Conservation (phyloP, 2,888 invertebrate genomes). For the Oscheius sp. region DNA sequence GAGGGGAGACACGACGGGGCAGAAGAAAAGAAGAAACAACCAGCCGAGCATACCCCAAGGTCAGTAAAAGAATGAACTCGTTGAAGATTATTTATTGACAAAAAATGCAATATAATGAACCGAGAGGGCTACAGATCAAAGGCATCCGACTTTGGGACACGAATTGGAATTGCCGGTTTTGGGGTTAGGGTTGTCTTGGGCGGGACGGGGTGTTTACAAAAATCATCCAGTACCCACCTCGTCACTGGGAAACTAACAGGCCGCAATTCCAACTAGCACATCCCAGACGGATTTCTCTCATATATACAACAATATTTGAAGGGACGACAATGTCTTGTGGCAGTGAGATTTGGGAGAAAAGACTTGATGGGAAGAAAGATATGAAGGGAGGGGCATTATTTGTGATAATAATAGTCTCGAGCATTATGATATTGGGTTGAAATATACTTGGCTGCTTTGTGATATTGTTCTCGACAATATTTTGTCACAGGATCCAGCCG, state of each 20-base stretch:
- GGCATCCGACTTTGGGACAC: not conserved
- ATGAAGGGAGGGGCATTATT: slow-evolving; percentile 1
- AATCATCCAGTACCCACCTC: slow-evolving; percentile 24
- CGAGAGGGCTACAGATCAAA: slow-evolving; percentile 16
- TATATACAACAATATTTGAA: slow-evolving; percentile 3
- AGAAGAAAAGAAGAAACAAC: not conserved
- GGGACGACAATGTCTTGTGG: not conserved
- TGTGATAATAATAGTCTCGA: slow-evolving; percentile 12
- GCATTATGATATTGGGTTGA: slow-evolving; percentile 14
- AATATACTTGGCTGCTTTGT: slow-evolving; percentile 8
- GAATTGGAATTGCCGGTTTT: slow-evolving; percentile 7
- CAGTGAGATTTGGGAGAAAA: not conserved
- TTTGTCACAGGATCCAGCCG: slow-evolving; percentile 3
- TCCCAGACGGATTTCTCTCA: slow-evolving; percentile 7
- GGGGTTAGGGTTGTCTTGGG: not conserved
- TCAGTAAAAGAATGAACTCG: not conserved
- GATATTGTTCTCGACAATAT: slow-evolving; percentile 10
- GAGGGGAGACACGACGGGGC: not conserved
- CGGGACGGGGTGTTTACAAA: slow-evolving; percentile 25
- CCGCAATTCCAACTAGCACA: slow-evolving; percentile 3
- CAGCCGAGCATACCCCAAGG: not conserved
- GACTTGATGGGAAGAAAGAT: not conserved
- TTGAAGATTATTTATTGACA: slow-evolving; percentile 9
- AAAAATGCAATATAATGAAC: not conserved
- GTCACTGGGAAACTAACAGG: slow-evolving; percentile 27